phyloP scores from a whole-genome alignment of 2,888 invertebrate genomes.

The Hyppa rectilinea region DNA sequence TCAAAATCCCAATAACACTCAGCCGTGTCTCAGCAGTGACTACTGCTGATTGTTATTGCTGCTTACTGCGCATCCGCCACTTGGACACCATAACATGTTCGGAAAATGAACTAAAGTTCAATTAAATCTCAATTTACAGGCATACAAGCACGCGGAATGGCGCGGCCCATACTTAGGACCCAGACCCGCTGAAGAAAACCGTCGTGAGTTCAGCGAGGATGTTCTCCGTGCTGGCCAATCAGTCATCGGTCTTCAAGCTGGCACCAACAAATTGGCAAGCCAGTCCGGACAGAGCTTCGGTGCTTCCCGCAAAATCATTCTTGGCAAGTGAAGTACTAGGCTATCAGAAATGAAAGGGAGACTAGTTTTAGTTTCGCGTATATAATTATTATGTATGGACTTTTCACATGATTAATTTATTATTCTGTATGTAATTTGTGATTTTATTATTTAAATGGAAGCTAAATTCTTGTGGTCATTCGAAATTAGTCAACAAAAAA shows the following conservation, averaged over 20 bases:
- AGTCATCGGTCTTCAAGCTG: slow-evolving; percentile 97
- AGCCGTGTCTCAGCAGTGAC: too few species aligned
- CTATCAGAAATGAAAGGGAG: slow-evolving; percentile 34
- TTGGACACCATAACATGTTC: too few species aligned
- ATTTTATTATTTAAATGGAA: neutral
- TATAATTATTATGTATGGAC: slow-evolving; percentile 22
- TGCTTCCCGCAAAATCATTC: slow-evolving; percentile 95
- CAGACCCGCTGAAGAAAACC: slow-evolving; percentile 96
- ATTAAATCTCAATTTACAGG: slow-evolving; percentile 82
- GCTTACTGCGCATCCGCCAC: too few species aligned
- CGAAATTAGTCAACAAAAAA: too few species aligned
- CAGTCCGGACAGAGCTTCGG: slow-evolving; percentile 97
- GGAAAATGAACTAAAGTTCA: neutral
- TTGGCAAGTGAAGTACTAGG: slow-evolving; percentile 91
- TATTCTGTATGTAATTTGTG: neutral
- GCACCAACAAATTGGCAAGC: slow-evolving; percentile 95
- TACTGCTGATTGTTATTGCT: too few species aligned
- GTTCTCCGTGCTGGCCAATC: slow-evolving; percentile 95
- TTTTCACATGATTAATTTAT: slow-evolving; percentile 7
- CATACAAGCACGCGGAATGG: slow-evolving; percentile 96
- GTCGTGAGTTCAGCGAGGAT: slow-evolving; percentile 95
- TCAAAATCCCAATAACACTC: neutral
- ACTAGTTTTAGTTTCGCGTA: slow-evolving; percentile 22
- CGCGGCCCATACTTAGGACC: slow-evolving; percentile 96
- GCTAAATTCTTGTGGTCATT: neutral